Evolutionary conservation across 2,888 invertebrate species (phyloP), one percentile per base, ranked within the genome.

Genomic region (Patella pellucida): DNA sequence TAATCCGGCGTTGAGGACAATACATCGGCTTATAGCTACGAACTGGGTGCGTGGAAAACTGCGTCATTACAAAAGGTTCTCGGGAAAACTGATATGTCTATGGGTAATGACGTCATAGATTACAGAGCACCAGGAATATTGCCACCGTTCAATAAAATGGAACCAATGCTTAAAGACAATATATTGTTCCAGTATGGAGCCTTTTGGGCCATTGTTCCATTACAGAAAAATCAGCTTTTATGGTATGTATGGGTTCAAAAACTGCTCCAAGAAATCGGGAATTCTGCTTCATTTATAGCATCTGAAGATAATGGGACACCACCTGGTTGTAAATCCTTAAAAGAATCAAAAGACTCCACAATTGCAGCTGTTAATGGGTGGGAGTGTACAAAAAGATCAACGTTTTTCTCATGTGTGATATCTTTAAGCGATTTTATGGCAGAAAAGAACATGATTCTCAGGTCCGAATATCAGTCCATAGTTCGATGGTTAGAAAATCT

Each of bases 401-500:
- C 71, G 50, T 51, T 71, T 51, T 51, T 51, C 51, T 71, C 52
- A 11, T 71, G 71, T 71, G 52, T 71, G 41, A 50, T 52, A 71
- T 51, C 52, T n/a, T 52, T 71, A 16, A 71, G 51, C 9, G 16
- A 71, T 15, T 19, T 71, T 15, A 52, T 71, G 50, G 52, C 52
- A 16, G 71, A 71, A n/a, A 41, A 71, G 9, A n/a, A 16, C 1
- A 19, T 71, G 9, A 51, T 51, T 3, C 52, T 9, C 52, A 41
- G 23, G 23, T 14, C 15, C n/a, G 23, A 71, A 12, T 51, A 52
- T 51, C 51, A 9, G 15, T 52, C 23, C 14, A 16, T 71, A 7
- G 71, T 23, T 71, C 51, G 23, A 16, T 71, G 71, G 71, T 51
- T 71, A 52, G 41, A 41, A 51, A 23, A 11, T 19, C 51, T 71